phyloP scores from a whole-genome alignment of 1,140 invertebrate genomes.

The Caenorhabditis brenneri region DNA sequence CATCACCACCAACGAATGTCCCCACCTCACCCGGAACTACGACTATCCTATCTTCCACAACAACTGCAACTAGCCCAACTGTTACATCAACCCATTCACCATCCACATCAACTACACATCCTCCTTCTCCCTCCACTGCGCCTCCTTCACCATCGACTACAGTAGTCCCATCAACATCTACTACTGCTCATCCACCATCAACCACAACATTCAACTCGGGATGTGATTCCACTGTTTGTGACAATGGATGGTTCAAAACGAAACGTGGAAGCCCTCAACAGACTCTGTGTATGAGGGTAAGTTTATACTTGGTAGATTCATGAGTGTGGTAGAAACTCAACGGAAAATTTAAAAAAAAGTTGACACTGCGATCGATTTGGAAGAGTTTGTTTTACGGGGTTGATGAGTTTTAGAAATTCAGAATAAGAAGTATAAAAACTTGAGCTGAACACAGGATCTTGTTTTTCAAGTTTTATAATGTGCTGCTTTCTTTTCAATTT shows the following conservation, averaged over 20 bases:
- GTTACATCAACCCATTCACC: too few species aligned
- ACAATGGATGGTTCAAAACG: not conserved
- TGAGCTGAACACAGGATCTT: too few species aligned
- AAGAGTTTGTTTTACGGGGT: too few species aligned
- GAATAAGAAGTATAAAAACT: too few species aligned
- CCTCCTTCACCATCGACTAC: not conserved
- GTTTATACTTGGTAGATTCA: not conserved
- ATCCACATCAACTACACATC: too few species aligned
- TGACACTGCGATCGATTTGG: too few species aligned
- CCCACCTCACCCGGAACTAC: not conserved
- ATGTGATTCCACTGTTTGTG: not conserved
- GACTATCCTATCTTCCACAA: not conserved
- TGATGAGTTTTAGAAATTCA: too few species aligned
- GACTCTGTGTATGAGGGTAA: not conserved
- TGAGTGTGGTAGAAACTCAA: too few species aligned
- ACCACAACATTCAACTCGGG: not conserved
- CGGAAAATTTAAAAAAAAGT: too few species aligned
- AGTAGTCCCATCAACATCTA: not conserved
- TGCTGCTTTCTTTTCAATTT: too few species aligned
- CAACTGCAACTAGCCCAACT: not conserved
- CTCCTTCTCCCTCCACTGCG: too few species aligned
- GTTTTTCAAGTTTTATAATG: too few species aligned
- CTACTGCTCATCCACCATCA: not conserved
- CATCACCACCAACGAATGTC: not conserved
- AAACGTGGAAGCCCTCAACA: not conserved